These are phyloP conservation scores for Eupleurogrammus muticus DNA, from an alignment of 2,797 vertebrate species.

Conservation along the genomic window DNA sequence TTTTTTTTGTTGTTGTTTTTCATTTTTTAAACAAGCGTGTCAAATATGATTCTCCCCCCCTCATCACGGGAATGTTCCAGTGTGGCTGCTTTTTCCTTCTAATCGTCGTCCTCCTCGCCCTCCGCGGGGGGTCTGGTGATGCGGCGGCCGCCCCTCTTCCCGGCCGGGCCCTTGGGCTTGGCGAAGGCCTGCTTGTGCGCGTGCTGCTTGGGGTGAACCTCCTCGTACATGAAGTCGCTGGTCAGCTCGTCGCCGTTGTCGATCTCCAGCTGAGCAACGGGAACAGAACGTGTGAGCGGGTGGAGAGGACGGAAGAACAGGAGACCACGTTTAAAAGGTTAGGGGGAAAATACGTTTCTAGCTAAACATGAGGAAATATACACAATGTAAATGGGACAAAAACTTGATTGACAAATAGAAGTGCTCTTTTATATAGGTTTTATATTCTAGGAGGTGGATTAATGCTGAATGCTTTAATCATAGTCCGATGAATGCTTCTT, in stretches of 20 bases:
- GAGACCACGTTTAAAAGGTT: too few species aligned
- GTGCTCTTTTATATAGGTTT: too few species aligned
- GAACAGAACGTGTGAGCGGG: background rate
- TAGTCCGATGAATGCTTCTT: too few species aligned
- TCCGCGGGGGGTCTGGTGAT: slow-evolving; percentile 91
- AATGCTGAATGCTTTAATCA: too few species aligned
- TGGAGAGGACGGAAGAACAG: background rate
- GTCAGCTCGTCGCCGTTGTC: slow-evolving; percentile 95
- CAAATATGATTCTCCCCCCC: slow-evolving; percentile 49
- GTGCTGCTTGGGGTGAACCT: slow-evolving; percentile 97
- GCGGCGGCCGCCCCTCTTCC: slow-evolving; percentile 93
- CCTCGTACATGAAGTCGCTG: slow-evolving; percentile 94
- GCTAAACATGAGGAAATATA: too few species aligned
- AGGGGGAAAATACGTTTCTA: too few species aligned
- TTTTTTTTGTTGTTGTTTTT: slow-evolving; percentile 37
- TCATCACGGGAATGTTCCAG: slow-evolving; percentile 75
- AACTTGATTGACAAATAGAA: too few species aligned
- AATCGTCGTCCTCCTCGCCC: slow-evolving; percentile 90
- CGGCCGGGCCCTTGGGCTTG: slow-evolving; percentile 94
- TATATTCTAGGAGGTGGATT: too few species aligned
- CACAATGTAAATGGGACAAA: too few species aligned
- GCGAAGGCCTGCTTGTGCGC: slow-evolving; percentile 96
- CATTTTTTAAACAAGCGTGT: slow-evolving; percentile 65
- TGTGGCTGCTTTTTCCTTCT: slow-evolving; percentile 79
- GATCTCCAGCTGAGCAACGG: slow-evolving; percentile 90